These are phyloP conservation scores for Tetramorium alpestre DNA, from an alignment of 1,140 invertebrate genomes.

Conservation along the genomic window DNA sequence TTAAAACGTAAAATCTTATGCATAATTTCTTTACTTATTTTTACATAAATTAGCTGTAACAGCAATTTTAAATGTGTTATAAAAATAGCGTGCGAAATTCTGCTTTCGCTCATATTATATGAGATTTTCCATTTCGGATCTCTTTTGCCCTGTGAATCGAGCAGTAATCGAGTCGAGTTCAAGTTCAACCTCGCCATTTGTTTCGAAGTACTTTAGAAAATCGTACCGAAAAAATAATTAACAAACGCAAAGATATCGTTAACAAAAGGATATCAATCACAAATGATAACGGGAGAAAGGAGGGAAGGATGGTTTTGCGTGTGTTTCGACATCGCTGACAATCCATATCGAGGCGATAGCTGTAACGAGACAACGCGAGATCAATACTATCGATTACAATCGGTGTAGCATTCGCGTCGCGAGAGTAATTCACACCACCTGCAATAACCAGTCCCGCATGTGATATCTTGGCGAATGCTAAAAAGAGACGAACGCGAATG, in stretches of 20 bases:
- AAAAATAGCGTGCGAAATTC: not conserved
- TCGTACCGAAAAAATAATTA: slow-evolving; percentile 34
- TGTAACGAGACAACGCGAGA: slow-evolving; percentile 59
- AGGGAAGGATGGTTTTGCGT: not conserved
- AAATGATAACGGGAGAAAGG: slow-evolving; percentile 16
- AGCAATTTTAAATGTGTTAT: not conserved
- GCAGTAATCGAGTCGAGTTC: not conserved
- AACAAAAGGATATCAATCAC: slow-evolving; percentile 69
- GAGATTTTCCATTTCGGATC: not conserved
- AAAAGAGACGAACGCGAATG: slow-evolving; percentile 24
- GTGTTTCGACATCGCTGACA: slow-evolving; percentile 49
- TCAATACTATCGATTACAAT: slow-evolving; percentile 76
- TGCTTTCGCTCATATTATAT: not conserved
- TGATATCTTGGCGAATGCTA: slow-evolving; percentile 67
- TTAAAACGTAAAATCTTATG: not conserved
- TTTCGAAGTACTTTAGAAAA: slow-evolving; percentile 14
- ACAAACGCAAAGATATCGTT: slow-evolving; percentile 62
- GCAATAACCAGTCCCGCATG: slow-evolving; percentile 62
- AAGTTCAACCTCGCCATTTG: slow-evolving; percentile 9
- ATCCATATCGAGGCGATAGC: slow-evolving; percentile 42
- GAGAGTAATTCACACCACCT: slow-evolving; percentile 68
- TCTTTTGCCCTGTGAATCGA: not conserved
- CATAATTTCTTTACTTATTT: not conserved
- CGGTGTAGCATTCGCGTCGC: slow-evolving; percentile 36
- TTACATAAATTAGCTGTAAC: not conserved